Evolutionary conservation across 1,140 invertebrate species (phyloP), one percentile per base, ranked within the genome.

Genomic region (Drusus annulatus): DNA sequence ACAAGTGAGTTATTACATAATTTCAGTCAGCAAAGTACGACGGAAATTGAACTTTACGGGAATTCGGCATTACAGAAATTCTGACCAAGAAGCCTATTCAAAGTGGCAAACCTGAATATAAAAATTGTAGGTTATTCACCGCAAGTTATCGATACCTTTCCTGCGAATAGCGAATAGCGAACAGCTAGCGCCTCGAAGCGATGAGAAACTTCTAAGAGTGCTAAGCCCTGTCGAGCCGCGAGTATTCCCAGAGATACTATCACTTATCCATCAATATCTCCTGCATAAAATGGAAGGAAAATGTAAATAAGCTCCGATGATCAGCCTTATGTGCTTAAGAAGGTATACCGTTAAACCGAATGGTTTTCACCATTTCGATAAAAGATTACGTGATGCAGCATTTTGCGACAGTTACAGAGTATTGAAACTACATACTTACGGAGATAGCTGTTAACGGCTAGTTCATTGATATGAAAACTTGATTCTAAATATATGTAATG

Each of bases 241-340:
- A 51, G 60, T 79, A 84, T 84, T 84, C 82, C 82, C 82, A 19
- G 78, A 80, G 80, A 84, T 81, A 80, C 82, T 84, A 84, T 84
- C 82, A 78, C 82, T 84, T 84, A 84, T 84, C 82, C 82, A 81
- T 84, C 82, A 81, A 84, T 84, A 84, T 84, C 78, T 78, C 79
- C 82, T 81, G 74, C 82, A 83, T 83, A 83, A 81, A 83, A 80
- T 68, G 73, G 60, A 69, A 74, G 79, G 78, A 83, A 83, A 83
- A 83, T 83, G 82, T 83, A 83, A 81, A 83, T 83, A 81, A 78
- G 76, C 76, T 60, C 6, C 10, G 31, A 62, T 8, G 16, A 80
- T 36, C 36, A 69, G 63, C 58, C 52, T 77, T 65, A 65, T 28
- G 56, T 50, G 21, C 19, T 69, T 69, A 69, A 69, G 25, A 28